phyloP scores from a whole-genome alignment of 2,113 vertebrate genomes.

The Candoia aspera region DNA sequence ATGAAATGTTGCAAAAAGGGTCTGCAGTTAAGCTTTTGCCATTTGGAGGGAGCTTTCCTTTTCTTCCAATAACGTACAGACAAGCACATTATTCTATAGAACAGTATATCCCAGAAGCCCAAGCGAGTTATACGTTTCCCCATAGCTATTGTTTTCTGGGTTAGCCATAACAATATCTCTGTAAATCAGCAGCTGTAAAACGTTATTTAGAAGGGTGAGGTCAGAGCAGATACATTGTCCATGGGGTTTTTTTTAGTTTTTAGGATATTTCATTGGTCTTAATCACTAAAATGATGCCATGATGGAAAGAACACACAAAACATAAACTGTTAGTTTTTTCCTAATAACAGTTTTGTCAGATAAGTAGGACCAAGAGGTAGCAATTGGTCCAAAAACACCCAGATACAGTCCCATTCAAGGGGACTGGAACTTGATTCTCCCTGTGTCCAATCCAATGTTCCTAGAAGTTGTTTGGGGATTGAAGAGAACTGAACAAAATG shows the following conservation, averaged over 20 bases:
- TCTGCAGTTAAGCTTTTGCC: not conserved
- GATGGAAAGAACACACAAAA: not conserved
- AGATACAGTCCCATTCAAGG: not conserved
- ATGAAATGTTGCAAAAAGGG: not conserved
- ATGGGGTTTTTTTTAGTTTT: conserved; percentile 16
- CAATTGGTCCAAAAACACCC: too few species aligned
- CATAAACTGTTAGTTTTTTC: not conserved
- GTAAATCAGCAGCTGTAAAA: conserved; percentile 19
- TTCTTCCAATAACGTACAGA: conserved; percentile 1
- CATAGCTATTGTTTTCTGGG: conserved; percentile 34
- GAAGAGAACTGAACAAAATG: not conserved
- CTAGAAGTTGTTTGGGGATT: not conserved
- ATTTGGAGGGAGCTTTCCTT: conserved; percentile 4
- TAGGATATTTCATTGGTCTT: conserved; percentile 2
- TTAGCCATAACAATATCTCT: conserved; percentile 36
- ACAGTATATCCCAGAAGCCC: conserved; percentile 26
- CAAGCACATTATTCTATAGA: conserved; percentile 8
- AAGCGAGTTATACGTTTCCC: conserved; percentile 29
- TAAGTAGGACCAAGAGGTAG: not conserved
- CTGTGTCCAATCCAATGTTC: not conserved
- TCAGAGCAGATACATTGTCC: conserved; percentile 35
- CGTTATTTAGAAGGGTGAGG: conserved; percentile 32
- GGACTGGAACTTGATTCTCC: not conserved
- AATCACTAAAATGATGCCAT: not conserved
- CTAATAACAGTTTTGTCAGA: not conserved